Base-by-base conservation (phyloP, 30 jellyfish, hydroid and myxozoan genomes). In the Catostylus mosaicus region DNA sequence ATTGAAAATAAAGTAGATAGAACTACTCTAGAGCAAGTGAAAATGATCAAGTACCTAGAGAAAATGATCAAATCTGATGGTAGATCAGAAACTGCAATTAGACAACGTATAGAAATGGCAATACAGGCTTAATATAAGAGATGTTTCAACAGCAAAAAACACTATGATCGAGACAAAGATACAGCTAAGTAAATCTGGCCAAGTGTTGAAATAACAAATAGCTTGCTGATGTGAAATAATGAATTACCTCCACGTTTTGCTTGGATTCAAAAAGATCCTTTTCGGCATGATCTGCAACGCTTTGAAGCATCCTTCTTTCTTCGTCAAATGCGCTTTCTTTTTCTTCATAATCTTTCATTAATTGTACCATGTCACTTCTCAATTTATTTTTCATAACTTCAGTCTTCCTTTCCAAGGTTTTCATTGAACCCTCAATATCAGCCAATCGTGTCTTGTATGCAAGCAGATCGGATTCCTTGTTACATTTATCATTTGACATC, bases 391-490 rank as follows among this genome's bases (percentile, higher is more conserved):
- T 46, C 20, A 73, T 35, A 19, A 24, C 31, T 20, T 73, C 84
- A 19, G 47, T 45, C 18, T 33, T 73, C 45, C 48, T 73, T 37
- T 73, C 84, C 19, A 73, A 22, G 26, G 27, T 52, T 26, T 48
- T 2, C 51, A 35, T 46, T 33, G 90, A 70, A 37, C 47, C 73
- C 36, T 33, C 67, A 40, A 30, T 51, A 4, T 80, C 90, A 31
- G 56, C 75, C 90, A 80, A 26, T 38, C 76, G 20, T 23, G 40
- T 2, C 40, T 61, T 79, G 40, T 61, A 77, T 12, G 63, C 77
- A 4, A 64, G 20, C 30, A 63, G 63, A 30, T 80, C 90, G 8
- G 83, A 82, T 35, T 78, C 89, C 3, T 37, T 78, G n/a, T 43
- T 45, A 31, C 47, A 63, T 30, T 82, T 29, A 57, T 80, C 90